Conservation (phyloP, 2,888 invertebrate genomes). For the Balanococcus diminutus region DNA sequence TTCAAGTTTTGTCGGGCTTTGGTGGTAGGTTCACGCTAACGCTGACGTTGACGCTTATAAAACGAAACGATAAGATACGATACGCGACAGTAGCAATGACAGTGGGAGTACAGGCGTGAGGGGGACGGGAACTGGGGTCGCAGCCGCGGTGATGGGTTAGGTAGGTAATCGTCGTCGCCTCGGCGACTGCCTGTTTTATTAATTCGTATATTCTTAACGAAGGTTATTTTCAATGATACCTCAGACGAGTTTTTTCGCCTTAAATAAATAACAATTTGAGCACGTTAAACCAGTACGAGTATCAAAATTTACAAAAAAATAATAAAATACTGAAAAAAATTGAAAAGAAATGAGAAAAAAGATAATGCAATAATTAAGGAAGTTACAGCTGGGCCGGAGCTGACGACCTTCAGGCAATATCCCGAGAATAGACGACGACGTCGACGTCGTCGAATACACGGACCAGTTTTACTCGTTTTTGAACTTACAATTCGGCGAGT, state of each 20-base stretch:
- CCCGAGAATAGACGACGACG: conserved; percentile 49
- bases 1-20: neutral
- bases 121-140: neutral
- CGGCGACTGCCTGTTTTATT: conserved; percentile 4
- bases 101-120: no score
- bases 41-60: neutral
- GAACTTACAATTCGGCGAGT: conserved; percentile 21
- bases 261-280: conserved; percentile 45
- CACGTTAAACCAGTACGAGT: conserved; percentile 19
- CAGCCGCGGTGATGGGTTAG: neutral
- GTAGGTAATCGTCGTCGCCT: neutral
- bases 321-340: conserved; percentile 40
- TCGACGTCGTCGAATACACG: conserved; percentile 41
- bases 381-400: conserved; percentile 54
- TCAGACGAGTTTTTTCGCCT: conserved; percentile 44
- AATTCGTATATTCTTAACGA: conserved; percentile 11
- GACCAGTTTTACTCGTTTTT: conserved; percentile 51
- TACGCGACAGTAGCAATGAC: neutral
- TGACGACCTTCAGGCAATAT: conserved; percentile 49
- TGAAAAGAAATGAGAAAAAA: conserved; percentile 42
- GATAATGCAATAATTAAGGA: conserved; percentile 53
- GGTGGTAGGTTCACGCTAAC: neutral
- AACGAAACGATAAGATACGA: no score
- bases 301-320: conserved; percentile 37
- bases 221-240: conserved; percentile 52